These are phyloP conservation scores for Sphenopsis melanotis DNA, from an alignment of 2,797 vertebrate species.

Conservation along the genomic window DNA sequence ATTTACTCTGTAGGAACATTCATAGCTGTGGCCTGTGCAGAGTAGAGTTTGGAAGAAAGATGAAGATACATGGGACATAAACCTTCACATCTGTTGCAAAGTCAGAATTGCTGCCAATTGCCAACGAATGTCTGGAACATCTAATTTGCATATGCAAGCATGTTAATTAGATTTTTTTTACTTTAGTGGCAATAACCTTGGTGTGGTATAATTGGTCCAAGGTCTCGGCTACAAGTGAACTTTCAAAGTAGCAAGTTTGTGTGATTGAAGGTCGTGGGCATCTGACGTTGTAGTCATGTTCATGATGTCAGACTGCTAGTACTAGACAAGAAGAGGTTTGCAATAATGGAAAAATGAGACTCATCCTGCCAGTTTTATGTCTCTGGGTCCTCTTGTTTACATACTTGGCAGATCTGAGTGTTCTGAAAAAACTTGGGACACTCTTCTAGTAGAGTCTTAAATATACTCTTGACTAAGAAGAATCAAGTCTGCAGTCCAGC, in stretches of 20 bases:
- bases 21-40: background rate
- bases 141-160: conserved; percentile 47
- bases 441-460: background rate
- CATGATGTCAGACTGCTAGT: conserved; percentile 42
- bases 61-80: background rate
- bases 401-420: conserved; percentile 44
- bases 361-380: conserved; percentile 40
- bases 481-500: background rate
- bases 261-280: conserved; percentile 37
- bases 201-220: conserved; percentile 5
- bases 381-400: conserved; percentile 59
- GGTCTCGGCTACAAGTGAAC: conserved; percentile 48
- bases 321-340: conserved; percentile 47
- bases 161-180: conserved; percentile 50
- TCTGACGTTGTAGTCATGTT: conserved; percentile 33
- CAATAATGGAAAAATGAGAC: conserved; percentile 40
- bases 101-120: conserved; percentile 13
- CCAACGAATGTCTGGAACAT: background rate
- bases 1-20: background rate
- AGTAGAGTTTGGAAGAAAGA: background rate
- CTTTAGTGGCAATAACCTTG: conserved; percentile 45
- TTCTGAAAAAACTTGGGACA: conserved; percentile 44
- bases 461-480: background rate
- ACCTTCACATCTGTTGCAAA: background rate
- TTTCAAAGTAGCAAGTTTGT: conserved; percentile 55